Evolutionary conservation across 1,140 invertebrate species (phyloP), one percentile per base, ranked within the genome.

Genomic region (Thalassaphorura encarpata): DNA sequence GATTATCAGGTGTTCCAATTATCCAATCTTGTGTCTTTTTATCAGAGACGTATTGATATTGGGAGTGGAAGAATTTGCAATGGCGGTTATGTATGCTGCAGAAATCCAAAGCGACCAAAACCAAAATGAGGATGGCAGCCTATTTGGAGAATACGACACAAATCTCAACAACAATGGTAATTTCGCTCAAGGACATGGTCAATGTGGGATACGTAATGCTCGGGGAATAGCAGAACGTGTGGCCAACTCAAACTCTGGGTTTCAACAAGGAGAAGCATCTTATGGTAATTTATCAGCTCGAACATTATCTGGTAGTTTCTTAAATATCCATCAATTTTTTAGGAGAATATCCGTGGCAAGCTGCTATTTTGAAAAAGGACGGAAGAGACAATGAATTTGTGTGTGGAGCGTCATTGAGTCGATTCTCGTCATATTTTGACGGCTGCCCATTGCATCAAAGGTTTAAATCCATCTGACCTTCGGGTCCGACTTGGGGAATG

Each of bases 281-380:
- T 94, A 92, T 65, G 89, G 79, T 78, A 70, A 68, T 67, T 62
- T 2, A 16, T 13, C 8, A 11, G 6, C 8, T 15, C 19, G 8
- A 5, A 11, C 5, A 42, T 6, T n/a, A n/a, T n/a, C n/a, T n/a
- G n/a, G n/a, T n/a, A n/a, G n/a, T n/a, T n/a, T n/a, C n/a, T n/a
- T n/a, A n/a, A n/a, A n/a, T n/a, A n/a, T n/a, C n/a, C n/a, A n/a
- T n/a, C n/a, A 11, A 11, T 11, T 52, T 58, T 62, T 94, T 92
- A 66, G 78, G 86, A 57, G 88, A 93, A 75, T 93, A 90, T 67
- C 88, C 87, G 6, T 92, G 88, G 88, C 88, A 92, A 76, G 88
- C 83, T 0, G 89, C 88, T 41, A 89, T 93, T 57, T 70, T 93
- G 64, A 92, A 91, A 69, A 91, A 89, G 69, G 88, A 92, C 63